Percentiles rank a stretch among this genome's conserved stretches.
Evolutionary conservation across 2,113 vertebrate species (phyloP).

Genomic region (Sylvia atricapilla): DNA sequence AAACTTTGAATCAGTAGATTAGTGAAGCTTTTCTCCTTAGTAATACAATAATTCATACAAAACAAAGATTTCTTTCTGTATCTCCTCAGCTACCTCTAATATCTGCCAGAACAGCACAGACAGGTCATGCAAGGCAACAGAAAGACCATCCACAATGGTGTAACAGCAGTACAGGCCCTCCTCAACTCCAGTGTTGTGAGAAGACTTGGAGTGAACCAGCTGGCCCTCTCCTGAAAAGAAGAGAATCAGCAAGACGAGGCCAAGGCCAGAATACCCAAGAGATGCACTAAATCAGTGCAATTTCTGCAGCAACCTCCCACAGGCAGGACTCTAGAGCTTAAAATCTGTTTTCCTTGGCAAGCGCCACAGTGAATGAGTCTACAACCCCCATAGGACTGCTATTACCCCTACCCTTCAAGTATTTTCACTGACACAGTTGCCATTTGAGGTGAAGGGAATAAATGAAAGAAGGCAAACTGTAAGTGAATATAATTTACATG

Average conservation of each 20-base stretch:
- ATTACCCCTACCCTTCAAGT: conserved; percentile 20
- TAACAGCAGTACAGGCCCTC: neutral
- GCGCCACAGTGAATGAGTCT: neutral
- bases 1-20: neutral
- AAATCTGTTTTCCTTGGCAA: conserved; percentile 66
- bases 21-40: neutral
- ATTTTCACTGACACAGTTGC: neutral
- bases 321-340: conserved; percentile 46
- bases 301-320: conserved; percentile 48
- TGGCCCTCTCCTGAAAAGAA: conserved; percentile 38
- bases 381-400: neutral
- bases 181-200: neutral
- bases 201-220: conserved; percentile 31
- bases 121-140: conserved; percentile 34
- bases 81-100: neutral
- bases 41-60: neutral
- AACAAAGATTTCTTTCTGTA: neutral
- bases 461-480: neutral
- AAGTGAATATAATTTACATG: neutral
- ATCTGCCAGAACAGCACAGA: conserved; percentile 1
- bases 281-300: conserved; percentile 33
- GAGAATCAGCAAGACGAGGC: conserved; percentile 4
- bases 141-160: neutral
- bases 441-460: conserved; percentile 7
- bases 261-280: conserved; percentile 47